Conservation (phyloP, 2,797 vertebrate species). For the Myripristis jacobus region DNA sequence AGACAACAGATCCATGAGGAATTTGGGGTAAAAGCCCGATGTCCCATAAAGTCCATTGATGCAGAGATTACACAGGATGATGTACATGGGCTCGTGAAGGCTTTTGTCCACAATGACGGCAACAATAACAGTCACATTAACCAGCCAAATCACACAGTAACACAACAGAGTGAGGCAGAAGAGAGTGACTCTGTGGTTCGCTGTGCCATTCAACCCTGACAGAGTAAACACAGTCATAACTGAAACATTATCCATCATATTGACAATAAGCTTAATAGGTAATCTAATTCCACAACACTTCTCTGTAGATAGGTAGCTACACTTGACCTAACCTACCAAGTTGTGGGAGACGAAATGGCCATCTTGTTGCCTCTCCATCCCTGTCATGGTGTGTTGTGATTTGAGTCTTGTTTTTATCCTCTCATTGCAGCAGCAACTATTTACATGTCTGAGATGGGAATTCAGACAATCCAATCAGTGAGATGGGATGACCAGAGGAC, state of each 20-base stretch:
- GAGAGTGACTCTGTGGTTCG: slow-evolving; percentile 31
- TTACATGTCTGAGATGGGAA: background rate
- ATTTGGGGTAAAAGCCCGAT: slow-evolving; percentile 62
- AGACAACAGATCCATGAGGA: slow-evolving; percentile 60
- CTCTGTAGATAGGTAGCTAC: background rate
- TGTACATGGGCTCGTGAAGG: slow-evolving; percentile 71
- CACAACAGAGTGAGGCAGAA: slow-evolving; percentile 53
- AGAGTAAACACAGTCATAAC: slow-evolving; percentile 52
- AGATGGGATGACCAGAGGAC: too few species aligned
- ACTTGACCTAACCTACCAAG: background rate
- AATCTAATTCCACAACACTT: background rate
- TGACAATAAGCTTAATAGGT: background rate
- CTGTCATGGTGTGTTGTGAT: too few species aligned
- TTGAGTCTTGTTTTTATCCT: background rate
- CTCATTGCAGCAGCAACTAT: background rate
- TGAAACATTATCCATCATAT: slow-evolving; percentile 57
- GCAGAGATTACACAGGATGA: slow-evolving; percentile 64
- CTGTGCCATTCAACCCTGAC: slow-evolving; percentile 56
- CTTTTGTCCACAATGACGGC: slow-evolving; percentile 37
- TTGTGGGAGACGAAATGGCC: background rate
- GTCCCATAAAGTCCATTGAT: slow-evolving; percentile 64
- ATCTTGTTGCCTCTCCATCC: background rate
- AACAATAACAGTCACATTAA: slow-evolving; percentile 38
- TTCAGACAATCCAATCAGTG: background rate
- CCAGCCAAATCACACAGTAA: slow-evolving; percentile 52